Conservation (phyloP, 2,113 vertebrate species). For the Cinclus mexicanus region DNA sequence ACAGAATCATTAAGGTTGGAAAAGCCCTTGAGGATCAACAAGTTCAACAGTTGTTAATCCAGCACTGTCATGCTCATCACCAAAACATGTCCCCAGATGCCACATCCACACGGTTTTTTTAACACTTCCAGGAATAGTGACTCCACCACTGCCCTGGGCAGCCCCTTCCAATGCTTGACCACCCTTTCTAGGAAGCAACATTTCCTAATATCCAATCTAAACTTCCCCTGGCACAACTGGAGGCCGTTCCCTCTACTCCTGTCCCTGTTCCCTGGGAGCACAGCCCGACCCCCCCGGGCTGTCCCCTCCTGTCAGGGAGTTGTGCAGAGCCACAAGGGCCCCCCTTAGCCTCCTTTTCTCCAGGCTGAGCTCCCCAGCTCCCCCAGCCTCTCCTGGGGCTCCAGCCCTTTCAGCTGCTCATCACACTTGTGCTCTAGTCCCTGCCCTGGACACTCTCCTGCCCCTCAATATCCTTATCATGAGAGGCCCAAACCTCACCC, state of each 20-base stretch:
- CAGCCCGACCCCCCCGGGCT: accelerated
- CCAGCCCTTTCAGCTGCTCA: not conserved
- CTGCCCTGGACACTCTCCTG: not conserved
- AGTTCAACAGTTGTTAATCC: not conserved
- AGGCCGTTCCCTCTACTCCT: accelerated
- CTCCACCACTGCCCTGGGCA: not conserved
- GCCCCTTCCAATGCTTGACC: not conserved
- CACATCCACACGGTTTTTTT: not conserved
- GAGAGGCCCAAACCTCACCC: not conserved
- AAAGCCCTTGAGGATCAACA: not conserved
- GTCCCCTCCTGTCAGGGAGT: not conserved
- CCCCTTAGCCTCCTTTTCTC: not conserved
- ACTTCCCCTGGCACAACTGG: not conserved
- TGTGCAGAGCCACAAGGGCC: not conserved
- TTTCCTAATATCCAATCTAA: not conserved
- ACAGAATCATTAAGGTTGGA: not conserved
- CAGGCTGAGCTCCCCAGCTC: not conserved
- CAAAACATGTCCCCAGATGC: not conserved
- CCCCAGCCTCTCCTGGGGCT: not conserved
- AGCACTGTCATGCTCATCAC: not conserved
- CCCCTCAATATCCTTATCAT: too few species aligned
- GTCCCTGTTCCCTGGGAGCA: not conserved
- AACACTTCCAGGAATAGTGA: not conserved
- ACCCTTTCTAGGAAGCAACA: not conserved
- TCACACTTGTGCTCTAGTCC: not conserved